These are phyloP conservation scores for Eupithecia insigniata DNA, from an alignment of 2,888 invertebrate species.

Conservation along the genomic window DNA sequence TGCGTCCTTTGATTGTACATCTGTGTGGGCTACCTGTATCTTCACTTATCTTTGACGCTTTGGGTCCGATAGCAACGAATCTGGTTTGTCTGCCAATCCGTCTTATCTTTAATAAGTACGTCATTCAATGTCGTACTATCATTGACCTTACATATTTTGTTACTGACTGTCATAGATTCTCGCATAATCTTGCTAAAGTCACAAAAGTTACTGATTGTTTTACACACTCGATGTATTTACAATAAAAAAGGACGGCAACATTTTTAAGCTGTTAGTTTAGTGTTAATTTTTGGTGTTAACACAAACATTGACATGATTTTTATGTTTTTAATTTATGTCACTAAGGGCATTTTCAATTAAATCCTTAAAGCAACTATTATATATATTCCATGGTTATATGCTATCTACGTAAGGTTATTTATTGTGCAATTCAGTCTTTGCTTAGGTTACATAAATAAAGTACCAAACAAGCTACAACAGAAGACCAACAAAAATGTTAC, in stretches of 20 bases:
- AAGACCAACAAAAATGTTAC: neutral
- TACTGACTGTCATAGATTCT: neutral
- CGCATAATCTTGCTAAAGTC: neutral
- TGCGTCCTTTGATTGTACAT: conserved; percentile 36
- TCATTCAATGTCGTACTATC: neutral
- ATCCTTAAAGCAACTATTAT: neutral
- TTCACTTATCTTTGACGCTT: conserved; percentile 21
- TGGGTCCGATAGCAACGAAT: neutral
- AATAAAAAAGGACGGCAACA: neutral
- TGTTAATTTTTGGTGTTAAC: neutral
- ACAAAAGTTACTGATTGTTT: neutral
- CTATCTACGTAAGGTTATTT: neutral
- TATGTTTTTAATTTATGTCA: neutral
- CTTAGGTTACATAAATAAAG: too few species aligned
- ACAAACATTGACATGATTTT: neutral
- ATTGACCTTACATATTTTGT: neutral
- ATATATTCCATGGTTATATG: neutral
- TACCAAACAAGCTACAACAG: neutral
- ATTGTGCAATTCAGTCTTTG: neutral
- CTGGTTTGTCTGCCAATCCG: conserved; percentile 7
- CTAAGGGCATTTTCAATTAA: neutral
- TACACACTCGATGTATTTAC: neutral
- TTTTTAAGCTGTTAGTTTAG: neutral
- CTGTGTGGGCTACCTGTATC: conserved; percentile 26
- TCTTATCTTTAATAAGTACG: neutral